Evolutionary conservation across 2,888 invertebrate genomes (phyloP), one percentile per base, ranked within the genome.

Genomic region (Tetropium fuscum): DNA sequence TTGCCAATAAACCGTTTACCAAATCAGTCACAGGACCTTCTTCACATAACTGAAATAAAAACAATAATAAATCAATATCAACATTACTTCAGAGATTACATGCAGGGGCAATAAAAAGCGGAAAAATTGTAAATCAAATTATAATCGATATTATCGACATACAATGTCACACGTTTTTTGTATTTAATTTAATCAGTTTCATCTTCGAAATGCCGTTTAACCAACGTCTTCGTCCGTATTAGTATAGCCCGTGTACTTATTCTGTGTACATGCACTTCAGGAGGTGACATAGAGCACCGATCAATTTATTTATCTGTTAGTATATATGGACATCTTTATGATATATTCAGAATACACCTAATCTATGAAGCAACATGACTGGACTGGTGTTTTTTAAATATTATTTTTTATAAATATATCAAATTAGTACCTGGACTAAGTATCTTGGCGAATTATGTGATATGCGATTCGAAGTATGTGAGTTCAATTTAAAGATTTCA

Each of bases 11-110:
- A 65, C 88, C 89, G 69, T 88, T 87, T 60, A 93, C 92, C 77
- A 96, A 84, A 79, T 95, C 93, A 71, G 91, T 88, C 61, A 92
- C 90, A 40, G 94, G 88, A 53, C 95, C 95, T 63, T 90, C 92
- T 74, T 92, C 90, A 82, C 96, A 96, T 68, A 93, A 85, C 95
- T 96, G 83, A 53, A 85, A 85, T 64, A 68, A 34, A 59, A 58
- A 64, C 53, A 22, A 15, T 19, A 43, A 70, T 62, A 63, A 53
- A 58, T 60, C 51, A 58, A 60, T 36, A 64, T 41, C 55, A 40
- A 49, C 61, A 62, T 60, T 44, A 16, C 49, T 65, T 51, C 58
- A 40, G 48, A 34, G 48, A 18, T 56, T 93, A 94, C 86, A 92
- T 91, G 72, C 22, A 6, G 11, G 19, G 6, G 7, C 2, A 22